Evolutionary conservation across 2,888 invertebrate species (phyloP).

Genomic region (Druceiella hillmani): DNA sequence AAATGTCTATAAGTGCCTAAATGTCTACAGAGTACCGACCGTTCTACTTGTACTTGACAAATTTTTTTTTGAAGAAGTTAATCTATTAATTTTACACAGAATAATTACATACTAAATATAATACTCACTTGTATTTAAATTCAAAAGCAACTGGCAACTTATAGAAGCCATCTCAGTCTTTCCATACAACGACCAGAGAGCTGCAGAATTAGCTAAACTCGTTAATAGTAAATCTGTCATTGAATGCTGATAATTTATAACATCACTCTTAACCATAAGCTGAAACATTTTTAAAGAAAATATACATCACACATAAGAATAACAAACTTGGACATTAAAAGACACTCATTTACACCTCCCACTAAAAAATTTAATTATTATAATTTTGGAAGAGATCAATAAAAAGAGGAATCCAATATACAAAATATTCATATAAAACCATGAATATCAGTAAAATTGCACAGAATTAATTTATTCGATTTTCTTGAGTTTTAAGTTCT

Average conservation of each 20-base stretch:
- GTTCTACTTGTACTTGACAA: no score
- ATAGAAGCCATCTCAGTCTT: conserved; percentile 79
- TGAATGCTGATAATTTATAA: conserved; percentile 79
- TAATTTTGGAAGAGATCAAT: no score
- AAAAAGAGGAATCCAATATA: no score
- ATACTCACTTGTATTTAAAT: conserved; percentile 63
- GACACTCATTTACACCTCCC: neutral
- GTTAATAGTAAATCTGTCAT: conserved; percentile 76
- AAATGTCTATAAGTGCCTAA: no score
- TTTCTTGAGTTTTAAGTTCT: no score
- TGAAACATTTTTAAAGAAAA: conserved; percentile 45
- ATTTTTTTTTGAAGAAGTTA: no score
- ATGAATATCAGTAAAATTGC: no score
- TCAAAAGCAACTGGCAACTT: conserved; percentile 72
- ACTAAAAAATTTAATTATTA: conserved; percentile 6
- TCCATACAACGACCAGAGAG: conserved; percentile 85
- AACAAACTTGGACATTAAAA: conserved; percentile 3
- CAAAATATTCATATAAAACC: no score
- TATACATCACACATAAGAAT: conserved; percentile 30
- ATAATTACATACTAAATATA: no score
- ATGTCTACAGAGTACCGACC: no score
- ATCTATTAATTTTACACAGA: no score
- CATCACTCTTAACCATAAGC: conserved; percentile 77
- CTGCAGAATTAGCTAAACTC: conserved; percentile 75
- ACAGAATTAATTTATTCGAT: no score